phyloP scores from a whole-genome alignment of 2,113 vertebrate species.

The Misgurnus mizolepis region DNA sequence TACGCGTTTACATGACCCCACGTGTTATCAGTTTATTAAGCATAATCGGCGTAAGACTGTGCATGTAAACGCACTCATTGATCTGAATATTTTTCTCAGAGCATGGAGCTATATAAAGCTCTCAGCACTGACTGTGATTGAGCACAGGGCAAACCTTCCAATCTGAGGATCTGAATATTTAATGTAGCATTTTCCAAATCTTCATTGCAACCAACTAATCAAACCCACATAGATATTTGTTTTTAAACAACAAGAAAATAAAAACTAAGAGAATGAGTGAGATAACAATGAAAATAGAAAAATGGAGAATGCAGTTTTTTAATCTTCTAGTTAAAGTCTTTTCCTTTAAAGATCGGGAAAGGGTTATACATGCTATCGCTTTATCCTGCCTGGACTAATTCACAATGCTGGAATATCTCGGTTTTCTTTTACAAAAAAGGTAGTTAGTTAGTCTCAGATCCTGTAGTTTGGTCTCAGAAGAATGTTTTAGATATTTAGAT shows the following conservation, averaged over 20 bases:
- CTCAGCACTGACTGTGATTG: slow-evolving; percentile 49
- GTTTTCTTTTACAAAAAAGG: too few relatives aligned
- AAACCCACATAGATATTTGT: slow-evolving; percentile 45
- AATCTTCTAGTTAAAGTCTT: not conserved
- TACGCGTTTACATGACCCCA: too few relatives aligned
- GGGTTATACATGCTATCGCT: too few relatives aligned
- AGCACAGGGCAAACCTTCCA: slow-evolving; percentile 51
- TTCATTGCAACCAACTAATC: slow-evolving; percentile 31
- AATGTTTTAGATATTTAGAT: too few relatives aligned
- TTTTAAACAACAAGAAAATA: slow-evolving; percentile 15
- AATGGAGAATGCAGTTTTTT: not conserved
- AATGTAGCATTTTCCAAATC: slow-evolving; percentile 56
- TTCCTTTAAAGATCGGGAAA: too few relatives aligned
- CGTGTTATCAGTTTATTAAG: too few relatives aligned
- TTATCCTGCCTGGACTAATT: too few relatives aligned
- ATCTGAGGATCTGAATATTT: slow-evolving; percentile 62
- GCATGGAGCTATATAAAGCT: slow-evolving; percentile 35
- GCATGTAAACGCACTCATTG: too few relatives aligned
- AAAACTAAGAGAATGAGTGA: not conserved
- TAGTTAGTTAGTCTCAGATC: too few relatives aligned
- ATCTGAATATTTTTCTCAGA: slow-evolving; percentile 19
- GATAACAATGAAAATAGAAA: not conserved
- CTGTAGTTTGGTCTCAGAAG: too few relatives aligned
- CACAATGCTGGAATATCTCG: too few relatives aligned
- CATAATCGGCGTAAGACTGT: too few relatives aligned